Conservation (phyloP, 2,797 vertebrate species). For the Telmatherina bonti region DNA sequence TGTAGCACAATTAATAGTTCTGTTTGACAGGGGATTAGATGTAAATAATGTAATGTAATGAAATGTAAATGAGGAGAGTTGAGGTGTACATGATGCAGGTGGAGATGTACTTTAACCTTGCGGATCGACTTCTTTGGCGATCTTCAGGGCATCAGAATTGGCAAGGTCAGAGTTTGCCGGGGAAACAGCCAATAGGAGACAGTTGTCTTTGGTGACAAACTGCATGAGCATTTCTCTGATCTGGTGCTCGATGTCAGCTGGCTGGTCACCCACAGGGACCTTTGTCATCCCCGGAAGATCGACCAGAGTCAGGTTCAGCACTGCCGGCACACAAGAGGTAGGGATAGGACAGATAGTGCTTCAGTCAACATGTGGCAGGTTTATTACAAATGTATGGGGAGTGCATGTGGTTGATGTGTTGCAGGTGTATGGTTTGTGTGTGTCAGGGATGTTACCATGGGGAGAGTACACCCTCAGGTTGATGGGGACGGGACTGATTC, state of each 20-base stretch:
- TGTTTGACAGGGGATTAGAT: too few relatives aligned
- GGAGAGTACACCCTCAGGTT: conserved; percentile 95
- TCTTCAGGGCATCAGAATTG: conserved; percentile 95
- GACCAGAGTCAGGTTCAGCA: conserved; percentile 93
- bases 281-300: conserved; percentile 97
- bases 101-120: conserved; percentile 83
- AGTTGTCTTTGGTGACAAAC: conserved; percentile 97
- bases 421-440: conserved; percentile 18
- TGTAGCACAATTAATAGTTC: too few relatives aligned
- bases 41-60: too few relatives aligned
- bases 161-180: conserved; percentile 95
- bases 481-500: conserved; percentile 95
- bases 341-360: conserved; percentile 51
- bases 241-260: conserved; percentile 92
- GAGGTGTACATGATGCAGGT: too few relatives aligned
- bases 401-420: not conserved
- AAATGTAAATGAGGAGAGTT: too few relatives aligned
- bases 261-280: conserved; percentile 94
- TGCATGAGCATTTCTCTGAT: conserved; percentile 96
- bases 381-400: conserved; percentile 35
- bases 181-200: conserved; percentile 93
- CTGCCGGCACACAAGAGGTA: conserved; percentile 63
- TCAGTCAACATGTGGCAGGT: not conserved
- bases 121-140: conserved; percentile 95
- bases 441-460: conserved; percentile 79